These are phyloP conservation scores for Amblyornis subalaris DNA, from an alignment of 2,113 vertebrate genomes.

Conservation along the genomic window DNA sequence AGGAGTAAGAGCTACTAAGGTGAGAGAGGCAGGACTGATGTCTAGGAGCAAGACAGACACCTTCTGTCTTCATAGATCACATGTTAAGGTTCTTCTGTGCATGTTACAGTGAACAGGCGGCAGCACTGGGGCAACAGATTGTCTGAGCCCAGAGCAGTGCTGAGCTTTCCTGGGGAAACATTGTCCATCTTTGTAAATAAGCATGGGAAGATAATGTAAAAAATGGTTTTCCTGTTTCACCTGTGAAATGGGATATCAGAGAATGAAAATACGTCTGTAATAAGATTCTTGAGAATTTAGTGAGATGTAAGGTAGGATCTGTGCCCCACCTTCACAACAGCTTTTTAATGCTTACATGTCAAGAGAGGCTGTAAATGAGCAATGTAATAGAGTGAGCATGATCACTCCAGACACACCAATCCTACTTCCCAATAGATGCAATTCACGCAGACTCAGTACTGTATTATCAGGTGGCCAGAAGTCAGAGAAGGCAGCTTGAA, in stretches of 20 bases:
- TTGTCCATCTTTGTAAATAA: neutral
- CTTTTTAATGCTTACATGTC: neutral
- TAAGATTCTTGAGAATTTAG: neutral
- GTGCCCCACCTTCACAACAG: neutral
- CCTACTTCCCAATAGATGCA: neutral
- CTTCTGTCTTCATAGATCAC: neutral
- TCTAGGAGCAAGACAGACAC: neutral
- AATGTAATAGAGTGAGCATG: neutral
- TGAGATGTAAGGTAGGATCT: neutral
- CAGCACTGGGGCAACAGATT: fast-evolving
- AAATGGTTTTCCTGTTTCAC: neutral
- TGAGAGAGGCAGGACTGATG: neutral
- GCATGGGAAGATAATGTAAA: neutral
- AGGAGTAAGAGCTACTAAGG: neutral
- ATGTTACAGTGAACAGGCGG: neutral
- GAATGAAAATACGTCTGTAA: neutral
- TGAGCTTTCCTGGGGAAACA: neutral
- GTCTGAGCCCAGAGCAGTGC: neutral
- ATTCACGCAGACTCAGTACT: neutral
- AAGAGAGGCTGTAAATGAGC: neutral
- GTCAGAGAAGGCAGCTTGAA: neutral
- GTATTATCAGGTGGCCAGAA: neutral
- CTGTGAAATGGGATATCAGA: neutral
- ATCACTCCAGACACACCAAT: neutral
- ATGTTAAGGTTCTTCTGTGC: fast-evolving